phyloP scores from a whole-genome alignment of 2,888 invertebrate genomes.

The Cataglyphis livida region DNA sequence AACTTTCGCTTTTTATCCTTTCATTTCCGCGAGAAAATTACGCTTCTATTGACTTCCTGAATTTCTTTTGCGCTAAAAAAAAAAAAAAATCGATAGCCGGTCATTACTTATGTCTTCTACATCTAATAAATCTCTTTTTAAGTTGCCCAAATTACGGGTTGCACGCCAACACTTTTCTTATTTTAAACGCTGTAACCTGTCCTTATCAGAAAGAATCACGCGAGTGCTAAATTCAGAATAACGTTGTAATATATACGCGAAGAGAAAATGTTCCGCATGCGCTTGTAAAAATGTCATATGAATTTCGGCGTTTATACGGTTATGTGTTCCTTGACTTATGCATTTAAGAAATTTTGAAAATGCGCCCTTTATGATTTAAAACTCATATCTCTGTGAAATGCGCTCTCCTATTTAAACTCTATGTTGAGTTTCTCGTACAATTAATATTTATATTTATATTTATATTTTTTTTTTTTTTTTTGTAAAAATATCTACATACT shows the following conservation, averaged over 20 bases:
- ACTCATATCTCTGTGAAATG: neutral
- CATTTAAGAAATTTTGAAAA: conserved; percentile 38
- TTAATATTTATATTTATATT: neutral
- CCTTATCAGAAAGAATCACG: conserved; percentile 66
- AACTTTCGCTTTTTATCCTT: neutral
- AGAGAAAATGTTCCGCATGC: conserved; percentile 19
- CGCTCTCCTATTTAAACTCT: neutral
- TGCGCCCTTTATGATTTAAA: neutral
- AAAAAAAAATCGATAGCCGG: conserved; percentile 9
- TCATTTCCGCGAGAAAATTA: conserved; percentile 15
- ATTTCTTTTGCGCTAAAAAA: conserved; percentile 25
- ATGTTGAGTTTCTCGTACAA: neutral
- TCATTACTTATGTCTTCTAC: conserved; percentile 29
- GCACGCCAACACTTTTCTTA: conserved; percentile 61
- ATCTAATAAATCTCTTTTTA: conserved; percentile 55
- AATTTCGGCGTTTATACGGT: conserved; percentile 33
- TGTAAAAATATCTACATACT: neutral
- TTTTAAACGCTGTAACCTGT: conserved; percentile 47
- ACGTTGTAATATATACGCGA: conserved; percentile 49
- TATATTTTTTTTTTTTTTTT: neutral
- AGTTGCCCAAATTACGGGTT: conserved; percentile 45
- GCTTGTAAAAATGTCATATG: conserved; percentile 43
- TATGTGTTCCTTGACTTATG: conserved; percentile 11
- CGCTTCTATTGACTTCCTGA: conserved; percentile 1
- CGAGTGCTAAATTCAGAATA: conserved; percentile 59